Evolutionary conservation across 2,888 invertebrate species (phyloP), one percentile per base, ranked within the genome.

Genomic region (Pristionchus mayeri): DNA sequence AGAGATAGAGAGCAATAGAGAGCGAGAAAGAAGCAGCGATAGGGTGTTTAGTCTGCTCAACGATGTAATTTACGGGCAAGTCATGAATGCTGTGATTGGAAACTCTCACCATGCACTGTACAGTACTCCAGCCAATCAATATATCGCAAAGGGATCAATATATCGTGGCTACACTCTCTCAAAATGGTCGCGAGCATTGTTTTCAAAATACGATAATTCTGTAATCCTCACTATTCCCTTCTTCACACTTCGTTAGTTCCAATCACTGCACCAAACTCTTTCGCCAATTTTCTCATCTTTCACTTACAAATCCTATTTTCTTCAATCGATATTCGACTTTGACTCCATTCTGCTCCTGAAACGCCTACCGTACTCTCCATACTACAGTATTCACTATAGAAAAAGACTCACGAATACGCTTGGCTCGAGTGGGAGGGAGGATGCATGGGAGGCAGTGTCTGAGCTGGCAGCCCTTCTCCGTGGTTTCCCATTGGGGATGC

Each of bases 351-450:
- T 37, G 44, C 24, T 57, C 81, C 81, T 81, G 79, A 1, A 76
- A 48, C 24, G 44, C 24, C n/a, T n/a, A n/a, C n/a, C 63, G 16
- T 54, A 27, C 13, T 30, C 67, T 6, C 34, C 2, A 11, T 21
- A 34, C 34, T 37, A 34, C 37, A 11, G 40, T 18, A 63, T 24
- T 30, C 30, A n/a, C n/a, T n/a, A n/a, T n/a, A n/a, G n/a, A n/a
- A n/a, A n/a, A n/a, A n/a, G 40, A 85, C 86, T 84, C 75, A 87
- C 87, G 78, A 87, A 87, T 50, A 86, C 87, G 24, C 57, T 83
- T 21, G 86, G 85, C 44, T 85, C 89, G 71, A 82, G 86, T 78
- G 86, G 87, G 57, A 83, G 30, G 24, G 67, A 67, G 1, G 83
- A 83, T 16, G 81, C 37, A 37, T 83, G 83, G n/a, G 48, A 44